Evolutionary conservation across 2,113 vertebrate species (phyloP), one percentile per base, ranked within the genome.

Genomic region (Gadus chalcogrammus): DNA sequence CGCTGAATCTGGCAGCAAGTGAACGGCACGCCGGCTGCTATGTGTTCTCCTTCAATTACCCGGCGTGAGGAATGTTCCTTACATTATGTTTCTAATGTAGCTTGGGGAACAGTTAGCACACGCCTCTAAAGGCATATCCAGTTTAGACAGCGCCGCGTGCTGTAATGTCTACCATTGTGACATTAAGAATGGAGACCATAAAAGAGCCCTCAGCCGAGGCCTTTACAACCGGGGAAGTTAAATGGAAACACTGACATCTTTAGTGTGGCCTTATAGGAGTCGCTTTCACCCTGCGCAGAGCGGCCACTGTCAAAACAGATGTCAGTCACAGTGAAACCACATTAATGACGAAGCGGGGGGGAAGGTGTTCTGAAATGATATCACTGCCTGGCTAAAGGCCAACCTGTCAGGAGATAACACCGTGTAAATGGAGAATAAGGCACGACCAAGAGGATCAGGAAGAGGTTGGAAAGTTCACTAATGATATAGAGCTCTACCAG

Each of bases 171-270:
- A 69, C 79, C 76, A 4, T 52, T 71, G 65, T 66, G 72, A 83
- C 84, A 77, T 82, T 81, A 80, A 82, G 74, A 77, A 85, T 78
- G 80, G 73, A 77, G 66, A 73, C 65, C 77, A 78, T 90, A 85
- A 88, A 87, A 53, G 31, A 67, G 71, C 31, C 67, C 69, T 22
- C 28, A 71, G 79, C 80, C 76, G 77, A 58, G 70, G 82, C 76
- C 77, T 83, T 81, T 87, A 87, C 82, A 82, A 79, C 69, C 77
- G 79, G 82, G 87, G 83, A 82, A 88, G 75, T 87, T 88, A 82
- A 88, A 87, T 82, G 65, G 80, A 79, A 65, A 73, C 5, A 63
- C 75, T 85, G 83, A 85, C 81, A 85, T 88, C 85, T 84, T 83
- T 81, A 80, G 70, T 81, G 75, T 79, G 79, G 65, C 61, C 17